phyloP scores from a whole-genome alignment of 1,140 invertebrate species.

The Eupeodes corollae region DNA sequence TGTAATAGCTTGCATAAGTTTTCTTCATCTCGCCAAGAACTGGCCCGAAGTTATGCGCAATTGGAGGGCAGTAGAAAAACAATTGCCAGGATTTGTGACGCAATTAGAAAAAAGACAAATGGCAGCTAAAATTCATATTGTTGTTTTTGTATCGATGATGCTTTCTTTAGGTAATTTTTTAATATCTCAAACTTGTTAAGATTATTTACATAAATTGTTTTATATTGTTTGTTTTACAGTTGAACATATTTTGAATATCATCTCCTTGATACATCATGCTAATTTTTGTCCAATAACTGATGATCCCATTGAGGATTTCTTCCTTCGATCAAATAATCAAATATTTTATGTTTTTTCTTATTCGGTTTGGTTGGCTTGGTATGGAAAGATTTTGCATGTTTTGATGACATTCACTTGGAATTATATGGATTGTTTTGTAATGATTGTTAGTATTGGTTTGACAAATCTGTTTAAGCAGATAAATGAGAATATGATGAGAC shows the following conservation, averaged over 20 bases:
- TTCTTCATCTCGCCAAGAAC: slow-evolving; percentile 20
- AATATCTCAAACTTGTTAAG: neutral
- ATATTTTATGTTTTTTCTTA: slow-evolving; percentile 23
- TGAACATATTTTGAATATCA: slow-evolving; percentile 28
- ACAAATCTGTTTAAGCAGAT: slow-evolving; percentile 24
- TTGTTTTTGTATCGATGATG: slow-evolving; percentile 28
- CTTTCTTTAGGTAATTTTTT: slow-evolving; percentile 22
- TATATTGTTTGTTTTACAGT: slow-evolving; percentile 9
- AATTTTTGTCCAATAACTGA: slow-evolving; percentile 20
- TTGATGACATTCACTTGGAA: slow-evolving; percentile 31
- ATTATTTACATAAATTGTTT: neutral
- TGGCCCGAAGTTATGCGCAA: slow-evolving; percentile 31
- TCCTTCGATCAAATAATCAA: slow-evolving; percentile 22
- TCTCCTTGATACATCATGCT: slow-evolving; percentile 23
- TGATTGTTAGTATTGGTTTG: slow-evolving; percentile 32
- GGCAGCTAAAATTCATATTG: slow-evolving; percentile 24
- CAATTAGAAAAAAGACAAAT: slow-evolving; percentile 21
- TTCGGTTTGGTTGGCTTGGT: slow-evolving; percentile 15
- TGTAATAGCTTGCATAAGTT: slow-evolving; percentile 13
- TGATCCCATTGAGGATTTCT: slow-evolving; percentile 27
- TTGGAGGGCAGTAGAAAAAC: slow-evolving; percentile 25
- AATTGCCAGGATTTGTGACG: slow-evolving; percentile 21
- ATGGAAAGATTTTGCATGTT: slow-evolving; percentile 26
- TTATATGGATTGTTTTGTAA: slow-evolving; percentile 35
- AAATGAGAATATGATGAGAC: slow-evolving; percentile 25